Evolutionary conservation across 2,888 invertebrate genomes (phyloP), one percentile per base, ranked within the genome.

Genomic region (Magallana nippona): DNA sequence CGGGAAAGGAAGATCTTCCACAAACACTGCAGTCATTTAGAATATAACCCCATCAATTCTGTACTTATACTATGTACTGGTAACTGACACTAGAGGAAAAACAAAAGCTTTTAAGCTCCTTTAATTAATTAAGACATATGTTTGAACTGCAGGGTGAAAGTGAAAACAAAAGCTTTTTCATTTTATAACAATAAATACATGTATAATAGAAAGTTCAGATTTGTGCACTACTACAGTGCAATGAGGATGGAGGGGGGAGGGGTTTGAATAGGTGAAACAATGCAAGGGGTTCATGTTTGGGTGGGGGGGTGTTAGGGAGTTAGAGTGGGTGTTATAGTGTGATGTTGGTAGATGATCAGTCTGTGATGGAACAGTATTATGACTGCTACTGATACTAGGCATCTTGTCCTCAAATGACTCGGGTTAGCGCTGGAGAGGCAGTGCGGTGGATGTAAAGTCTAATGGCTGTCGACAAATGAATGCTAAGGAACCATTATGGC

Each of bases 401-500:
- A 1, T 22, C 27, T 13, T 17, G 71, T 71, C 71, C 71, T 71
- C 27, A 15, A 71, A 27, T 71, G 71, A 71, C 71, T 71, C 71
- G 15, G 22, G 32, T 44, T 44, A 8, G 44, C 44, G 44, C 44
- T 22, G 32, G 32, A 27, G 44, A 44, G 44, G 44, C 44, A 44
- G 44, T 32, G 2, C 27, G 11, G 71, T 71, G 22, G 32, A 71
- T 71, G 71, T 27, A 71, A 32, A 71, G 32, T 22, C 71, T 71
- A 71, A 71, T 71, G 71, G 15, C 27, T 71, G 71, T 71, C 11
- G 71, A 71, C 71, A 71, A 71, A 71, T 71, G 71, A 71, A 22
- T 71, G 71, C 71, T 71, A 27, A 32, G 71, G 22, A 71, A 71
- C 71, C 71, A 71, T 71, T 71, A 71, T 71, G 32, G 71, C 71